Percentiles rank a stretch among this genome's conserved stretches.
Evolutionary conservation across 1,140 invertebrate genomes (phyloP).

Genomic region (Subanguina moxae): DNA sequence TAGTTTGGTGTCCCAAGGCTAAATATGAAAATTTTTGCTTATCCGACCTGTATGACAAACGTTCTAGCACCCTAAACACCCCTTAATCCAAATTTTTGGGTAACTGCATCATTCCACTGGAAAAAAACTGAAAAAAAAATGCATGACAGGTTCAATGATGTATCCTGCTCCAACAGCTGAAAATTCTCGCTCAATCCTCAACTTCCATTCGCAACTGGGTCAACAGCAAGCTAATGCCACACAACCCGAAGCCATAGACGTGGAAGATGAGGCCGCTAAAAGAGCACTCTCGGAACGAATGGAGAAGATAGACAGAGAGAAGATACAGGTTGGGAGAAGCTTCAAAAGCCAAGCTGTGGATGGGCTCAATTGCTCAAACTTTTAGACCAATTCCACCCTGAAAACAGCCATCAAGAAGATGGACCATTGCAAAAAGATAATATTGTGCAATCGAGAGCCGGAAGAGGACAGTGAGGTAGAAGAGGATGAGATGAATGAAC

Average conservation of each 20-base stretch:
- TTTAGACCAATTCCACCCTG: not conserved
- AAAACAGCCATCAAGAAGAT: constrained; percentile 22
- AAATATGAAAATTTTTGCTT: no score
- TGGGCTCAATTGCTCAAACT: not conserved
- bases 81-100: no score
- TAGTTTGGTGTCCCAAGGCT: no score
- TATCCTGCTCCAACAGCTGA: not conserved
- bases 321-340: not conserved
- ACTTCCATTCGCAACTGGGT: not conserved
- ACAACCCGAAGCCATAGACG: constrained; percentile 7
- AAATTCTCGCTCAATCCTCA: not conserved
- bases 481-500: constrained; percentile 8
- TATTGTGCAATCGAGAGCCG: constrained; percentile 13
- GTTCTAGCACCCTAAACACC: no score
- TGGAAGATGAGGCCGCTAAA: constrained; percentile 20
- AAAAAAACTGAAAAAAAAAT: not conserved
- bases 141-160: not conserved
- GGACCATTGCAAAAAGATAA: constrained; percentile 5
- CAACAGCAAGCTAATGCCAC: not conserved
- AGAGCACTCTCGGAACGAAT: constrained; percentile 8
- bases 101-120: no score
- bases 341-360: not conserved
- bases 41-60: no score
- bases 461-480: constrained; percentile 1
- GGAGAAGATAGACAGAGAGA: constrained; percentile 23